Percentiles rank a stretch among this genome's conserved stretches.
These are phyloP conservation scores for Petrolisthes manimaculis DNA, from an alignment of 2,888 invertebrate species.

Conservation along the genomic window DNA sequence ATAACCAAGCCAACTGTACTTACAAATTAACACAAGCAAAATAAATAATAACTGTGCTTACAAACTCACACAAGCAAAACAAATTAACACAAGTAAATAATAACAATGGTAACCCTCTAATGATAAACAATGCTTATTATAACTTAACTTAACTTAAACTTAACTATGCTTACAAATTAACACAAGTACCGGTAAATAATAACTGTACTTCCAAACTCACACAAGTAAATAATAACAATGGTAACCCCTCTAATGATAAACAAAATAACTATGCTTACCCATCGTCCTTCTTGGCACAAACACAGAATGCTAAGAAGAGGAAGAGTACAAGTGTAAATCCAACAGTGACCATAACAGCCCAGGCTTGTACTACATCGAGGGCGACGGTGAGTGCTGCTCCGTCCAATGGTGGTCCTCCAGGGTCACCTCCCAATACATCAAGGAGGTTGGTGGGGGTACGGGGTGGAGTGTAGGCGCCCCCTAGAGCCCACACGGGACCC, in stretches of 20 bases:
- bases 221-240: not conserved
- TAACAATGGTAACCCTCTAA: too few species aligned
- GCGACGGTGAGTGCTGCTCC: slow-evolving; percentile 62
- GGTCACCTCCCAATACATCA: slow-evolving; percentile 43
- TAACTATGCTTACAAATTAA: too few species aligned
- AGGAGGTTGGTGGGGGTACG: slow-evolving; percentile 21
- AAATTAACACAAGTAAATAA: too few species aligned
- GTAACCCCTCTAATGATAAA: not conserved
- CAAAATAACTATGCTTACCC: slow-evolving; percentile 56
- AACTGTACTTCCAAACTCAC: too few species aligned
- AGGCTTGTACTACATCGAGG: slow-evolving; percentile 64
- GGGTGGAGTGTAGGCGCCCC: slow-evolving; percentile 51
- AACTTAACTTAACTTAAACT: too few species aligned
- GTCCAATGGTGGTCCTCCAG: slow-evolving; percentile 53
- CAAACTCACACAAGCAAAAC: too few species aligned
- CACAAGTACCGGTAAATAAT: too few species aligned
- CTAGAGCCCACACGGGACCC: slow-evolving; percentile 54
- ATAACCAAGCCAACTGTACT: too few species aligned
- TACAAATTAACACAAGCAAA: too few species aligned
- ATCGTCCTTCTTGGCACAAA: slow-evolving; percentile 65
- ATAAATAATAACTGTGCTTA: too few species aligned
- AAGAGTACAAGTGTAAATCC: slow-evolving; percentile 66
- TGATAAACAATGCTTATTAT: too few species aligned
- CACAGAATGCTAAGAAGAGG: slow-evolving; percentile 65
- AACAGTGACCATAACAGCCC: slow-evolving; percentile 64